phyloP scores from a whole-genome alignment of 2,797 vertebrate genomes.

The Xenops minutus region DNA sequence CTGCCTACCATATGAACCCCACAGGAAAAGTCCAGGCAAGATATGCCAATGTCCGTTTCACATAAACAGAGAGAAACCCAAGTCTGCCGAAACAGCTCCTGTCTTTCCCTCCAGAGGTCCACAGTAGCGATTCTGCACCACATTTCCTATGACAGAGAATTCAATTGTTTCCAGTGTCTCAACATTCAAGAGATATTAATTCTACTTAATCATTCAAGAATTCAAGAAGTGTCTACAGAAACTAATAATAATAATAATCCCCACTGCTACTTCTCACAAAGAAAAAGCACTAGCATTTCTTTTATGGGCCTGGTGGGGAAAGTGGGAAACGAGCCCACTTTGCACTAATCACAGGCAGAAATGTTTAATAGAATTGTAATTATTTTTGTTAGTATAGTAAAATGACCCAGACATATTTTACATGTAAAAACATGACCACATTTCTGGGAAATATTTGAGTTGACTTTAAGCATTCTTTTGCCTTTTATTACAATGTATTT shows the following conservation, averaged over 20 bases:
- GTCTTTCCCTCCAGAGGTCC: constrained; percentile 54
- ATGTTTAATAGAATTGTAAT: constrained; percentile 48
- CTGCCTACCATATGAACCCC: constrained; percentile 81
- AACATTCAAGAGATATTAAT: constrained; percentile 42
- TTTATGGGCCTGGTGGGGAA: constrained; percentile 14
- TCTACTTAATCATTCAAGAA: constrained; percentile 52
- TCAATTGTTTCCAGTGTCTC: constrained; percentile 38
- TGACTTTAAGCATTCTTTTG: constrained; percentile 31
- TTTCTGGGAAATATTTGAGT: constrained; percentile 32
- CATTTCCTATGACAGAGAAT: constrained; percentile 64
- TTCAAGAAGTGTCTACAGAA: constrained; percentile 22
- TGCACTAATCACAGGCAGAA: constrained; percentile 41
- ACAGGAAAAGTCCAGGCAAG: constrained; percentile 76
- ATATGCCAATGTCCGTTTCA: constrained; percentile 81
- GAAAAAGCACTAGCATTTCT: not conserved
- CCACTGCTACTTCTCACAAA: not conserved
- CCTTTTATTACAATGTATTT: constrained; percentile 38
- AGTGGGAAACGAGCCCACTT: constrained; percentile 17
- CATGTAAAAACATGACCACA: not conserved
- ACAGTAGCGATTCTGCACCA: constrained; percentile 38
- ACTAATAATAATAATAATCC: not conserved
- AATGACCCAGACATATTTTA: not conserved
- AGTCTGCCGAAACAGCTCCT: constrained; percentile 56
- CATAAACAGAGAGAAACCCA: constrained; percentile 72
- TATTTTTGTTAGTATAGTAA: constrained; percentile 55